Evolutionary conservation across 2,888 invertebrate genomes (phyloP).

Genomic region (Netelia virgata): DNA sequence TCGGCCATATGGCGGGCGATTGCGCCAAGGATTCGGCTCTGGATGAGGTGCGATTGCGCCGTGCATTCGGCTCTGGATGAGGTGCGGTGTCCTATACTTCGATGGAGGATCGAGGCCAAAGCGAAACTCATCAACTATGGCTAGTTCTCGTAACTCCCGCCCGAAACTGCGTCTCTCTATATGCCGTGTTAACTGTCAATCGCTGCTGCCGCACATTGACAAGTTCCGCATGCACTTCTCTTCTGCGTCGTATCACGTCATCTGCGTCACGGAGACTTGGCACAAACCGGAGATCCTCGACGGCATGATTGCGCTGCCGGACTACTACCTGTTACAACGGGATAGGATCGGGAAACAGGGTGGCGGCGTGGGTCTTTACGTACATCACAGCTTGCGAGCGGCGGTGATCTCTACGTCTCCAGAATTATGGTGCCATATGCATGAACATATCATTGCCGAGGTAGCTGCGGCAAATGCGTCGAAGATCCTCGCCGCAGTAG

Average conservation of each 20-base stretch:
- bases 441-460: too few species aligned
- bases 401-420: neutral
- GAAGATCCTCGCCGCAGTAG: too few species aligned
- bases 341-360: neutral
- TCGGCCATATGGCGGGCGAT: constrained; percentile 52
- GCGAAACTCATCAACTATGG: neutral
- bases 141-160: neutral
- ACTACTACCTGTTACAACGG: neutral
- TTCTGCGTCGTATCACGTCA: neutral
- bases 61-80: neutral
- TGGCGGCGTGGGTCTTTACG: neutral
- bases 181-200: neutral
- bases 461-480: too few species aligned
- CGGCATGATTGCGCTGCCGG: neutral
- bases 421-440: too few species aligned
- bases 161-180: neutral
- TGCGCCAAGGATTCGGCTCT: constrained; percentile 39
- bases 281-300: neutral
- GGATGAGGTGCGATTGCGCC: constrained; percentile 19
- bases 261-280: neutral
- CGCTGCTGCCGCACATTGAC: neutral
- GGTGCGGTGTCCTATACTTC: neutral
- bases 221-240: neutral
- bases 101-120: neutral
- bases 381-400: neutral